Percentiles rank a stretch among this genome's conserved stretches.
phyloP scores from a whole-genome alignment of 2,797 vertebrate genomes.

The Cephalopachus bancanus region DNA sequence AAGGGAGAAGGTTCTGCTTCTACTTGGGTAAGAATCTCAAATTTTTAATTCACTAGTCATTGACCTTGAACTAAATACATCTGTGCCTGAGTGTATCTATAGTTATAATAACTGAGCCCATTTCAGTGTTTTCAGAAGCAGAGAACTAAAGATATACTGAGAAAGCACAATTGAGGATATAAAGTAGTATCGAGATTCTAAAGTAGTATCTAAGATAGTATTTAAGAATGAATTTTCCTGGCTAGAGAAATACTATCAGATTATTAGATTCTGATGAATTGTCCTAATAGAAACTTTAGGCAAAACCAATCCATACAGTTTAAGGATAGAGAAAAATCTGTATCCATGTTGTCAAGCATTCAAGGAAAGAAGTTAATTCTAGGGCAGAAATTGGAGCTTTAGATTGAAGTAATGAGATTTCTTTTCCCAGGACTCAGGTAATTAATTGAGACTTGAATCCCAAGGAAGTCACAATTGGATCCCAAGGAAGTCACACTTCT shows the following conservation, averaged over 20 bases:
- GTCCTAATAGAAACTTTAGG: neutral
- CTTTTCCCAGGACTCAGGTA: neutral
- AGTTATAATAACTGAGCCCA: neutral
- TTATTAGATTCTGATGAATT: conserved; percentile 24
- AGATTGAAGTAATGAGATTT: neutral
- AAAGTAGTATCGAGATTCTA: neutral
- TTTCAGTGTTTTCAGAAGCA: neutral
- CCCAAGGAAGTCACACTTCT: neutral
- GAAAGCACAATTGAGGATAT: neutral
- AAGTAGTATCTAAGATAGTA: neutral
- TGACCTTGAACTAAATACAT: neutral
- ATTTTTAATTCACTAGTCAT: neutral
- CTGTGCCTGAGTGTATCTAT: neutral
- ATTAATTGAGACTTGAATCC: neutral
- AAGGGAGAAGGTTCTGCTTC: neutral
- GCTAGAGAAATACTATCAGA: conserved; percentile 18
- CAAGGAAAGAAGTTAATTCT: neutral
- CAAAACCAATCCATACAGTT: neutral
- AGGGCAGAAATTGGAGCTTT: neutral
- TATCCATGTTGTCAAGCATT: neutral
- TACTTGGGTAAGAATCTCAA: neutral
- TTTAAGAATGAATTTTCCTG: conserved; percentile 39
- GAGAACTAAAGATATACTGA: neutral
- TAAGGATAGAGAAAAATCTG: neutral
- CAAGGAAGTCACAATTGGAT: no score